Conservation (phyloP, 2,113 vertebrate species). For the Pteronura brasiliensis region DNA sequence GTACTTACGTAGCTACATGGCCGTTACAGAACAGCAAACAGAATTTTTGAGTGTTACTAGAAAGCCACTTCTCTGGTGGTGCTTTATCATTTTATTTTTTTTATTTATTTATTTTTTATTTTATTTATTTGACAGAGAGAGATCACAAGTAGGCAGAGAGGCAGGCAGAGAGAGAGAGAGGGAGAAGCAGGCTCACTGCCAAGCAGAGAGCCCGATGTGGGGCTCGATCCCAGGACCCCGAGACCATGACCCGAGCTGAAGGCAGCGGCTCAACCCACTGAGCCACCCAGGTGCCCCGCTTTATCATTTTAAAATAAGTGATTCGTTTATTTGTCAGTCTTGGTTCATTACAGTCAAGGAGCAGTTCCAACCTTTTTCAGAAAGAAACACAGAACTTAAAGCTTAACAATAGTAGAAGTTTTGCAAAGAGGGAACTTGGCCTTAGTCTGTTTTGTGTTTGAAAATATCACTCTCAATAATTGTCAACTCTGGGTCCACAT, state of each 20-base stretch:
- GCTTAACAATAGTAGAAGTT: background rate
- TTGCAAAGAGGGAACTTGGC: background rate
- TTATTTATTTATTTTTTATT: too few relatives aligned
- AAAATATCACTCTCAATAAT: background rate
- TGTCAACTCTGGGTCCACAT: background rate
- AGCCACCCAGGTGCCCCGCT: too few relatives aligned
- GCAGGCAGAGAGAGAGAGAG: too few relatives aligned
- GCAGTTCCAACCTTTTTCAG: background rate
- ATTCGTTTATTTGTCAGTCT: background rate
- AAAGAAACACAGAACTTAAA: background rate
- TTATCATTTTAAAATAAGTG: background rate
- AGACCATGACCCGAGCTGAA: too few relatives aligned
- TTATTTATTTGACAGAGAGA: too few relatives aligned
- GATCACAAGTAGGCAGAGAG: too few relatives aligned
- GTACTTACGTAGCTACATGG: background rate
- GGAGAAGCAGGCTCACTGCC: too few relatives aligned
- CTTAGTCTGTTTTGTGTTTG: slow-evolving; percentile 3
- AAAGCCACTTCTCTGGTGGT: background rate
- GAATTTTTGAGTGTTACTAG: background rate
- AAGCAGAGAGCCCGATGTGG: too few relatives aligned
- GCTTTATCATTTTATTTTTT: slow-evolving; percentile 6
- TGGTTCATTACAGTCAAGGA: background rate
- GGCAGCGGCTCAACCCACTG: too few relatives aligned
- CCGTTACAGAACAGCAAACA: background rate
- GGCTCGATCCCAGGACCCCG: too few relatives aligned